Conservation (phyloP, 2,888 invertebrate genomes). For the Nomada fabriciana region DNA sequence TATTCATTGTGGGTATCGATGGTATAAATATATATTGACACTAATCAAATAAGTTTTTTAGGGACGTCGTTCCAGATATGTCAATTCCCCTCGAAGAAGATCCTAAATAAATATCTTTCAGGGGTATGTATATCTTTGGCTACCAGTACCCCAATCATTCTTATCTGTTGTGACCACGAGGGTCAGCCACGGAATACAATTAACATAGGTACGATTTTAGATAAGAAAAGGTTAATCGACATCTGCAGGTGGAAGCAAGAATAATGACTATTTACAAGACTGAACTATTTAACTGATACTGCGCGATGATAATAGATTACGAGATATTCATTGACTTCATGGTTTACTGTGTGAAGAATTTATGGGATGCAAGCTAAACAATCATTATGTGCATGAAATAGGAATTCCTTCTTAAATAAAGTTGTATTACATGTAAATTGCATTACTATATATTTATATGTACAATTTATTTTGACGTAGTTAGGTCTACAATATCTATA, state of each 20-base stretch:
- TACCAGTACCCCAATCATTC: conserved; percentile 41
- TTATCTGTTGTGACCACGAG: conserved; percentile 39
- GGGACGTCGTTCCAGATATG: conserved; percentile 4
- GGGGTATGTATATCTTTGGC: conserved; percentile 35
- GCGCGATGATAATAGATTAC: background rate
- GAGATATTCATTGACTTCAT: too few relatives aligned
- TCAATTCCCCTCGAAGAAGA: conserved; percentile 9
- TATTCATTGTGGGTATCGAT: background rate
- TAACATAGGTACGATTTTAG: conserved; percentile 72
- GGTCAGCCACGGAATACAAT: conserved; percentile 61
- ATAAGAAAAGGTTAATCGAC: conserved; percentile 61
- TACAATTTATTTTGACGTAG: too few relatives aligned
- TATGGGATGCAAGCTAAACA: too few relatives aligned
- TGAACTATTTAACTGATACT: conserved; percentile 9
- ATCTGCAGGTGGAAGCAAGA: conserved; percentile 37
- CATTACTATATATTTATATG: too few relatives aligned
- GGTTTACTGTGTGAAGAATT: too few relatives aligned
- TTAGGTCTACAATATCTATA: too few relatives aligned
- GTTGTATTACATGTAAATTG: too few relatives aligned
- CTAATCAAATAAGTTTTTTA: background rate
- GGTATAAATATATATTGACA: background rate
- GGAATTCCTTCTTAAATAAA: too few relatives aligned
- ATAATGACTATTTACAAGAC: background rate
- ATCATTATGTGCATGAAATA: too few relatives aligned
- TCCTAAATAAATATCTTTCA: conserved; percentile 56